Evolutionary conservation across 92 coral and sea anemone genomes (phyloP).

Genomic region (Parazoanthus darwini): DNA sequence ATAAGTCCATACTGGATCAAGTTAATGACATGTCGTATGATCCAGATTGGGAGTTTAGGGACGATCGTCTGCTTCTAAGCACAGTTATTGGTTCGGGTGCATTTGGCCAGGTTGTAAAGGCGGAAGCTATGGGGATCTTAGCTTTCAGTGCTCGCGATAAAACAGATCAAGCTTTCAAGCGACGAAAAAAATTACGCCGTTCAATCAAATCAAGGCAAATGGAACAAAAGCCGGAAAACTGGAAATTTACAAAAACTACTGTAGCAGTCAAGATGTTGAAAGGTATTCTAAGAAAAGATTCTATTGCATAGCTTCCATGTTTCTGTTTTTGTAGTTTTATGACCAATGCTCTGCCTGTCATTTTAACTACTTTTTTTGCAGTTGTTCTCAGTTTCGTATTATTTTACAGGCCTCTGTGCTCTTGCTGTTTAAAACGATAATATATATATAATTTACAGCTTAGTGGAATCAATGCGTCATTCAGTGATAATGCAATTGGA

Average conservation of each 20-base stretch:
- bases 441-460: no score
- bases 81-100: constrained; percentile 89
- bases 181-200: constrained; percentile 75
- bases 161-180: constrained; percentile 54
- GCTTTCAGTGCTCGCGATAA: constrained; percentile 78
- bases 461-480: no score
- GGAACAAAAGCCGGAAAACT: constrained; percentile 40
- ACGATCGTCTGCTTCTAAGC: constrained; percentile 79
- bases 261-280: constrained; percentile 88
- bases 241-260: constrained; percentile 56
- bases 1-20: constrained; percentile 85
- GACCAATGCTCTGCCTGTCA: no score
- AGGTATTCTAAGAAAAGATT: constrained; percentile 48
- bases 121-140: constrained; percentile 92
- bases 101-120: constrained; percentile 87
- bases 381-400: no score
- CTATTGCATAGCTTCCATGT: no score
- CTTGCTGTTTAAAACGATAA: no score
- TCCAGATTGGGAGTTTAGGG: constrained; percentile 94
- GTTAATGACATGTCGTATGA: constrained; percentile 87
- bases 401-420: no score
- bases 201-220: constrained; percentile 62
- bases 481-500: no score
- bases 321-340: no score
- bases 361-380: no score